Evolutionary conservation across 2,888 invertebrate species (phyloP), one percentile per base, ranked within the genome.

Genomic region (Nysson spinosus): DNA sequence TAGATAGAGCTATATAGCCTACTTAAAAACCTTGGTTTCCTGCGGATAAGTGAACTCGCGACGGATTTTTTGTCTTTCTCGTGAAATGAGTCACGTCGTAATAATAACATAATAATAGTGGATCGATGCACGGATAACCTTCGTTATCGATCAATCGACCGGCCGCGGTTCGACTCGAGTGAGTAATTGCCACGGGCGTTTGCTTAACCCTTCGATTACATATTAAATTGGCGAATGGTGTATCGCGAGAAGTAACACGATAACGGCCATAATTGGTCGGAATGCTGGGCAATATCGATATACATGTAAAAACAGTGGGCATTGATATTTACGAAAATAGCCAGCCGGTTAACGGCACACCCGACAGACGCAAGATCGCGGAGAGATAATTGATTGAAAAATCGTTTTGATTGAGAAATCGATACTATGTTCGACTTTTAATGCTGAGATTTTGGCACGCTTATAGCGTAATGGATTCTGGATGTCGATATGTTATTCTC

Each of bases 141-240:
- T 77, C 78, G 76, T 78, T 77, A 76, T 76, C 76, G 77, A 76
- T 71, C 68, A 35, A 52, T n/a, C 47, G 3, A 47, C 20, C 60
- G 60, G 64, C 69, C 57, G 26, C 16, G 43, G 42, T 61, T 64
- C 44, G 43, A 64, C 11, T 28, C 20, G 61, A 54, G 62, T 40
- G 74, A 72, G 71, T 75, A 75, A 75, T 72, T 65, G 71, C 56
- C 40, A 56, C 43, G 47, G 62, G 62, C 71, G 70, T 70, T 70
- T 67, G 66, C 60, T 58, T 66, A 67, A 32, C 55, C 49, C 28
- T 37, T 44, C 9, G 44, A 19, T 30, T 34, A 14, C 28, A 11
- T 49, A 49, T 30, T 61, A 28, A 57, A 1, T 39, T 43, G 43
- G 39, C 6, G n/a, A n/a, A n/a, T 32, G 11, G 22, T 19, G 30